Evolutionary conservation across 1,140 invertebrate species (phyloP).

Genomic region (Wiebesia pumilae): DNA sequence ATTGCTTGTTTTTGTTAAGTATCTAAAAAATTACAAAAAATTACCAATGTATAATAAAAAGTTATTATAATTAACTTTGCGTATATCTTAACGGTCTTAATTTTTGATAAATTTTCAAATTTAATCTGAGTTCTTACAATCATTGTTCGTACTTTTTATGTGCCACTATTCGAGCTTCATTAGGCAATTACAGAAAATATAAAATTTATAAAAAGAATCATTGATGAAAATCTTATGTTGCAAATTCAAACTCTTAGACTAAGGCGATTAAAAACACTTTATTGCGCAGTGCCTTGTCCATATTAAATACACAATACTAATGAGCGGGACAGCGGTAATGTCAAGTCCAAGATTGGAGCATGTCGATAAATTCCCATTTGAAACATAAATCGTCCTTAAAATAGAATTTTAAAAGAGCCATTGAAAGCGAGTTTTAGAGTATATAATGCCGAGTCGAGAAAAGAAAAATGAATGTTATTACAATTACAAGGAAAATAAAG

Average conservation of each 20-base stretch:
- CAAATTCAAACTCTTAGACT: slow-evolving; percentile 35
- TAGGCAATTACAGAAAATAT: neutral
- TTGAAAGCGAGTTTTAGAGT: slow-evolving; percentile 6
- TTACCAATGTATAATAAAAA: neutral
- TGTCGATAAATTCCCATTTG: slow-evolving; percentile 28
- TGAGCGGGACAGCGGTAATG: slow-evolving; percentile 22
- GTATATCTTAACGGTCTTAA: neutral
- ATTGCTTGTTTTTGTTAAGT: neutral
- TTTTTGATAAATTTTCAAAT: slow-evolving; percentile 27
- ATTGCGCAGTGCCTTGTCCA: slow-evolving; percentile 52
- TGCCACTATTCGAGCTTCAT: slow-evolving; percentile 6
- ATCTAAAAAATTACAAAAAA: neutral
- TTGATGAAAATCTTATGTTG: slow-evolving; percentile 4
- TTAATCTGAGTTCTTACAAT: slow-evolving; percentile 26
- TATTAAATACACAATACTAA: slow-evolving; percentile 24
- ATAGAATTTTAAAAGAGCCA: slow-evolving; percentile 18
- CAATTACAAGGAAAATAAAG: slow-evolving; percentile 6
- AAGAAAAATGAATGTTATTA: neutral
- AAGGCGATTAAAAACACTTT: slow-evolving; percentile 38
- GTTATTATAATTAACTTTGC: neutral
- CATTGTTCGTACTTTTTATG: slow-evolving; percentile 43
- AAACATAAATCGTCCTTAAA: slow-evolving; percentile 24
- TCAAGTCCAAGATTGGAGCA: slow-evolving; percentile 16
- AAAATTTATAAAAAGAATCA: neutral
- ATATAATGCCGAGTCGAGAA: neutral